A percentile compares a stretch with the other conserved stretches of the same genome.
These are phyloP conservation scores for Daphoenositta chrysoptera DNA, from an alignment of 2,113 vertebrate genomes.

Conservation along the genomic window DNA sequence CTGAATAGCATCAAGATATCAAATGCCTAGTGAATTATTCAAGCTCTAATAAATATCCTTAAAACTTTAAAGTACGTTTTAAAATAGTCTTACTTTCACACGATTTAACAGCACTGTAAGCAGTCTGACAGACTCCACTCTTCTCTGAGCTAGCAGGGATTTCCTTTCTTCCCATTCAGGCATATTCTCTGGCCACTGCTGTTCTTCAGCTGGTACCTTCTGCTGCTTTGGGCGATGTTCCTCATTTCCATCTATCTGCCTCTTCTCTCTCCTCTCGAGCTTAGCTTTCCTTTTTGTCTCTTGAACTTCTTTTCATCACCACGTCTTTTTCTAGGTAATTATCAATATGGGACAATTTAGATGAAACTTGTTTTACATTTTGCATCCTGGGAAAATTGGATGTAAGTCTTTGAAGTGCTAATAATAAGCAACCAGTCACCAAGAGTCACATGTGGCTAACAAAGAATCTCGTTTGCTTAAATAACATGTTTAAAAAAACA, in stretches of 20 bases:
- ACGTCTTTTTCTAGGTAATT: conserved; percentile 76
- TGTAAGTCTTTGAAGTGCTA: neutral
- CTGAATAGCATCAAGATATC: neutral
- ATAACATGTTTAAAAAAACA: neutral
- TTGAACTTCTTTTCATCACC: conserved; percentile 70
- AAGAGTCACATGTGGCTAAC: neutral
- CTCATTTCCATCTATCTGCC: conserved; percentile 69
- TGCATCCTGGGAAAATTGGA: neutral
- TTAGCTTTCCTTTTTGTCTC: conserved; percentile 74
- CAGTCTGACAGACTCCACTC: conserved; percentile 73
- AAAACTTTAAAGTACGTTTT: conserved; percentile 14
- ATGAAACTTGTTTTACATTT: conserved; percentile 23
- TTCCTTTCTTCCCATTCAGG: conserved; percentile 77
- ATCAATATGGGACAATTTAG: conserved; percentile 67
- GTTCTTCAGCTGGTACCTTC: conserved; percentile 51
- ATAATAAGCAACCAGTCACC: neutral
- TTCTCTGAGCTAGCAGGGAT: conserved; percentile 73
- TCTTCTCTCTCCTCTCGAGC: conserved; percentile 67
- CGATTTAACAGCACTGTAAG: conserved; percentile 74
- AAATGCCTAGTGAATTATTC: neutral
- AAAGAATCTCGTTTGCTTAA: neutral
- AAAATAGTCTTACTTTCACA: conserved; percentile 74
- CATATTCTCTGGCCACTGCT: conserved; percentile 59
- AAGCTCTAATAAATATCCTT: neutral
- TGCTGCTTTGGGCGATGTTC: conserved; percentile 55